phyloP scores from a whole-genome alignment of 2,888 invertebrate genomes.

The Falcaria lacertinaria region DNA sequence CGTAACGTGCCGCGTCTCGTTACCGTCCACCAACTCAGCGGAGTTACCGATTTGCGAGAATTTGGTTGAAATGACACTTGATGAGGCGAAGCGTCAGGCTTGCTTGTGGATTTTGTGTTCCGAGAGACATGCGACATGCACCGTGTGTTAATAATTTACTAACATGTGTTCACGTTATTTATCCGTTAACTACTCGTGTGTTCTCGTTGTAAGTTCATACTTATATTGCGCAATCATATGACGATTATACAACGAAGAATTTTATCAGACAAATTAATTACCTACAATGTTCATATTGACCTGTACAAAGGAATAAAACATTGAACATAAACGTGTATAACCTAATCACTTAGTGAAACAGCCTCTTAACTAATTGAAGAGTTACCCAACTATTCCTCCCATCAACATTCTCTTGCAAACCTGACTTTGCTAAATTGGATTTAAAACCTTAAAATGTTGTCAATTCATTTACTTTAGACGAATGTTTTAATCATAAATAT shows the following conservation, averaged over 20 bases:
- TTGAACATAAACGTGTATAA: not conserved
- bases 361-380: not conserved
- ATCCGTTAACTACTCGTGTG: not conserved
- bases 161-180: no score
- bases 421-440: not conserved
- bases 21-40: conserved; percentile 22
- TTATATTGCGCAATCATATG: no score
- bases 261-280: not conserved
- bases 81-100: conserved; percentile 29
- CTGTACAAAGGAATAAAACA: not conserved
- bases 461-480: not conserved
- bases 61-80: conserved; percentile 43
- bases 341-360: not conserved
- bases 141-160: no score
- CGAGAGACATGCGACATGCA: not conserved
- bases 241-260: no score
- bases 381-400: not conserved
- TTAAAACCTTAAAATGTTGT: not conserved
- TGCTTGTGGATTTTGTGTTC: conserved; percentile 2
- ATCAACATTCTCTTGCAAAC: not conserved
- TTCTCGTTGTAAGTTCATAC: not conserved
- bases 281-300: not conserved
- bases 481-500: no score
- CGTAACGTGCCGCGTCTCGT: conserved; percentile 35
- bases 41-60: conserved; percentile 30